Evolutionary conservation across 2,113 vertebrate genomes (phyloP), one percentile per base, ranked within the genome.

Genomic region (Hystrix cristata): DNA sequence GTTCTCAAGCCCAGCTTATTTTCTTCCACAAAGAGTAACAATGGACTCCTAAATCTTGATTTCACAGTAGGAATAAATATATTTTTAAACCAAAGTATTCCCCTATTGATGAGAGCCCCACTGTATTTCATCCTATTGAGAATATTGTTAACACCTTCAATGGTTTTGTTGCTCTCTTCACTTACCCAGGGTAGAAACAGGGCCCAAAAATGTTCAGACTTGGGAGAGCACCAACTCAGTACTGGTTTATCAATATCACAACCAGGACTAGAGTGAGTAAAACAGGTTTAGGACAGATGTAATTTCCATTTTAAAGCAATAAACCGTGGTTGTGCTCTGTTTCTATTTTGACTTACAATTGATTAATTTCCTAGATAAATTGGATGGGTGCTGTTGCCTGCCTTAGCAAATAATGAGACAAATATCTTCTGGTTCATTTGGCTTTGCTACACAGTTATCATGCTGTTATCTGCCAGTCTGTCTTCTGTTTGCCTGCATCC

Each of bases 161-260:
- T 65, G 4, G 0, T 38, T 88, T 80, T 71, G 2, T 79, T 90
- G 57, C 14, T 78, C 65, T 90, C 57, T 67, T 55, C 48, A 91
- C 93, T 72, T 60, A 25, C 57, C 57, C 34, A 79, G 94, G 9
- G n/a, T 21, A 91, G 27, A 71, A 82, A 91, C 64, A 86, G 59
- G 55, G 16, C 9, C 57, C 46, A 6, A 31, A 76, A 93, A 71
- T 91, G 12, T 38, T 89, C 34, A 43, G 8, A 69, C 46, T 67
- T 72, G 27, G 57, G 31, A 67, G 46, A 79, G 84, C 69, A 83
- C 64, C 64, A 92, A 38, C 31, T 87, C 90, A 34, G 2, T 80
- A 76, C 65, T 92, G 43, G n/a, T 76, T 92, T 79, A 34, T 69
- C 83, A 86, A n/a, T 82, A 72, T 90, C 93, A 86, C 7, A 81